phyloP scores from a whole-genome alignment of 2,888 invertebrate species.

The Nomada ferruginata region DNA sequence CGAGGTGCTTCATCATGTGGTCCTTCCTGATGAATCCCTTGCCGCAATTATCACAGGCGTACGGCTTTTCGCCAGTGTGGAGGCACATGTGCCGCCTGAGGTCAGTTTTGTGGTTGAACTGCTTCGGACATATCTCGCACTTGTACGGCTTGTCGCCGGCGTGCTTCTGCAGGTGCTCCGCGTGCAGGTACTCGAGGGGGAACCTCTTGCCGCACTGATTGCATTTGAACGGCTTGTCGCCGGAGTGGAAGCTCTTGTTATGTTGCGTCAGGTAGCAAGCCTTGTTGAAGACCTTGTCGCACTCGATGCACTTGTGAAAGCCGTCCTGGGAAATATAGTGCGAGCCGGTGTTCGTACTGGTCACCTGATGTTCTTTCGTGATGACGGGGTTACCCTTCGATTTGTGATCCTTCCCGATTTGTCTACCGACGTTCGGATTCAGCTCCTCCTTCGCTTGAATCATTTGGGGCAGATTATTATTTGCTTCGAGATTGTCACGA shows the following conservation, averaged over 20 bases:
- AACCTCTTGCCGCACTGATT: constrained; percentile 94
- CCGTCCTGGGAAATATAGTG: constrained; percentile 79
- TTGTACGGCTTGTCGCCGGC: constrained; percentile 94
- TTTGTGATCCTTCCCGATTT: constrained; percentile 47
- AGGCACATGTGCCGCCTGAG: constrained; percentile 93
- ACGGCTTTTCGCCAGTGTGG: constrained; percentile 94
- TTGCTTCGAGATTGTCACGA: constrained; percentile 70
- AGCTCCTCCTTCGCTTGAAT: constrained; percentile 74
- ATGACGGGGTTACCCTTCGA: constrained; percentile 51
- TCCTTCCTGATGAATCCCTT: constrained; percentile 96
- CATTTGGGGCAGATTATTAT: constrained; percentile 75
- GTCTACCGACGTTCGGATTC: constrained; percentile 71
- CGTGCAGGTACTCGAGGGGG: constrained; percentile 89
- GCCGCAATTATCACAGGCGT: constrained; percentile 91
- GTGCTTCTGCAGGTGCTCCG: constrained; percentile 91
- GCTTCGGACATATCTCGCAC: constrained; percentile 93
- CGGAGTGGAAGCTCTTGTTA: constrained; percentile 94
- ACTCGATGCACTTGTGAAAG: constrained; percentile 90
- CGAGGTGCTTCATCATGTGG: constrained; percentile 95
- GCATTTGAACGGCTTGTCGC: constrained; percentile 94
- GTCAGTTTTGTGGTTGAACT: constrained; percentile 96
- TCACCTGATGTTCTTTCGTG: constrained; percentile 76
- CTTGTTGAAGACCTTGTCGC: constrained; percentile 93
- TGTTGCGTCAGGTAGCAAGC: constrained; percentile 96
- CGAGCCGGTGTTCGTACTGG: constrained; percentile 74